Evolutionary conservation across 1,140 invertebrate species (phyloP), one percentile per base, ranked within the genome.

Genomic region (Varroa destructor): DNA sequence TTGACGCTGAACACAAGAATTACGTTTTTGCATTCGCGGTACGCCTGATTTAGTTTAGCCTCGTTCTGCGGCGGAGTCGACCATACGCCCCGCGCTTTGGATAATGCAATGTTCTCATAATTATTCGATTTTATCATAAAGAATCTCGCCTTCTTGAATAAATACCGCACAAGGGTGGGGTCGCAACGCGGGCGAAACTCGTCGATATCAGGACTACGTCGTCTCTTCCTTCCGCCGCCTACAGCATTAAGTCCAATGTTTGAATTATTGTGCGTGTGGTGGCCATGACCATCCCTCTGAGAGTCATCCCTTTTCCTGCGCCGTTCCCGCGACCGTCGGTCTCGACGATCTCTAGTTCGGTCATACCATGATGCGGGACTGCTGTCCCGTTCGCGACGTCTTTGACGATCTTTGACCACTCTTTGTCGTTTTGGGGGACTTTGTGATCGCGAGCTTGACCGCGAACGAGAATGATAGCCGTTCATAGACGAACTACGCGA

Each of bases 111-210:
- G 82, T 98, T 98, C 80, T 97, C 94, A 73, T 89, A 88, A 82
- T 97, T 97, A 80, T 97, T 97, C 58, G 93, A 96, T 81, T 97
- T 97, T 74, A 98, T 96, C 40, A 97, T 85, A 82, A 97, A 98
- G 83, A 94, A 97, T 75, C 92, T 85, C 73, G 93, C 90, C 80
- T 95, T 91, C 75, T 91, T 84, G 79, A 97, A 96, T 70, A 97
- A 84, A 79, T 96, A 96, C 82, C 93, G 95, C 70, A 97, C 61
- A 25, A 67, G 40, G 14, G 61, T 67, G 14, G 61, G 61, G 61
- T 67, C 61, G 61, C 46, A 67, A 43, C 61, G 61, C 1, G 61
- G 61, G 1, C 61, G 61, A 37, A 43, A 67, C 12, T 51, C 46
- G 8, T 51, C 46, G 46, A 51, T 51, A 8, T 51, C 46, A 8